Base-by-base conservation (phyloP, 1,140 invertebrate species). In the Megalopta genalis region DNA sequence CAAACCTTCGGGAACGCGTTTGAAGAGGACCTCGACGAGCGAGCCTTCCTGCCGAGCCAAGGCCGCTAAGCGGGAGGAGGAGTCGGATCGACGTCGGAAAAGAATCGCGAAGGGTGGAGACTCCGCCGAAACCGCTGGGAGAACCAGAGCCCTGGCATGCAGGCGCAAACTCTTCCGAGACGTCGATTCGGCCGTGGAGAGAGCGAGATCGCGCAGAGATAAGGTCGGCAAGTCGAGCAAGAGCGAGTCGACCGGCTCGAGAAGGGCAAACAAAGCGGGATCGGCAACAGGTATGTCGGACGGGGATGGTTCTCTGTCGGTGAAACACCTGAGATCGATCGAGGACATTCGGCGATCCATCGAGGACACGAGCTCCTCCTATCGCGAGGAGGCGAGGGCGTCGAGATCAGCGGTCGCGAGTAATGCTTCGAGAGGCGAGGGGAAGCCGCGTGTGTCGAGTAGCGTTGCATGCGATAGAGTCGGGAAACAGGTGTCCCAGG, bases 311-410 rank as follows among this genome's bases (percentile, higher is more conserved):
- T 64, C 21, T 18, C 12, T 79, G 52, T 70, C 77, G 0, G 37
- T 83, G 23, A 87, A 77, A 60, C 68, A 68, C 2, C 66, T 88
- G 59, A 82, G 87, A 68, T 88, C 88, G 37, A 88, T 90, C 78
- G 83, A 89, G 63, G 84, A 86, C 54, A 88, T 90, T 80, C 83
- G 86, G 12, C 85, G 81, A 69, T 88, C 87, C 23, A 88, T 89
- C 66, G 77, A 72, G 57, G 59, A 27, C 37, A 64, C 72, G 21
- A 66, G 66, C 49, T n/a, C 18, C 18, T 2, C 21, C 12, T 7
- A 27, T 46, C 25, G 68, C 12, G 1, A 52, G 21, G 39, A 21
- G 42, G 39, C 46, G 18, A 27, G n/a, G 42, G 6, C 39, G 49
- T 59, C 21, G 39, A 67, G 52, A 68, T 80, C 80, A 68, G 82